Conservation (phyloP, 2,113 vertebrate genomes). For the Prionailurus viverrinus region DNA sequence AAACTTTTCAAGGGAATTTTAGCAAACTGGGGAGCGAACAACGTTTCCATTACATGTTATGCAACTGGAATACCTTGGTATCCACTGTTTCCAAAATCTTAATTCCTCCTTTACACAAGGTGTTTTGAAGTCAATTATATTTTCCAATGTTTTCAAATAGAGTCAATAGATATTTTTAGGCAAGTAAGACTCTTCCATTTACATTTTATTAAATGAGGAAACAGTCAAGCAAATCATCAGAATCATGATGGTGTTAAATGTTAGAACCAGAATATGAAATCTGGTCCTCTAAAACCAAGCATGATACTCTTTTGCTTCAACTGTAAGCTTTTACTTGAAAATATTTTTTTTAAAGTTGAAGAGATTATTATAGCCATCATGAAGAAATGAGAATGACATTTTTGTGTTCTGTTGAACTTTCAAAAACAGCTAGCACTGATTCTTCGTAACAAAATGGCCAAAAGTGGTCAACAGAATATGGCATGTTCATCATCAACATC, state of each 20-base stretch:
- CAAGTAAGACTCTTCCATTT: not conserved
- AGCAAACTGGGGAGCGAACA: not conserved
- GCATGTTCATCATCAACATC: not conserved
- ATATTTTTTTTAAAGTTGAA: slow-evolving; percentile 6
- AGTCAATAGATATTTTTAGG: not conserved
- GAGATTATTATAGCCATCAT: not conserved
- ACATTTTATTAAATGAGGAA: not conserved
- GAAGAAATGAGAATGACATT: not conserved
- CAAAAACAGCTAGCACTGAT: not conserved
- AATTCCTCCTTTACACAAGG: not conserved
- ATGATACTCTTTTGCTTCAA: not conserved
- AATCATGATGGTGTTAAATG: not conserved
- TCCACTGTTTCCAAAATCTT: not conserved
- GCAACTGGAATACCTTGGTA: not conserved
- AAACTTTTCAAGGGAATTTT: not conserved
- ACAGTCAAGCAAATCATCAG: not conserved
- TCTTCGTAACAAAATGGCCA: not conserved
- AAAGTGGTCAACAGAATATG: not conserved
- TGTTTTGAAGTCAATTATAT: not conserved
- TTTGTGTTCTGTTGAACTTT: not conserved
- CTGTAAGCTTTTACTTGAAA: not conserved
- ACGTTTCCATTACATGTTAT: not conserved
- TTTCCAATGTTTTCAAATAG: not conserved
- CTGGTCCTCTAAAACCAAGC: not conserved
- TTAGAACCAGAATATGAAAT: not conserved